Base-by-base conservation (phyloP, 2,113 vertebrate species). In the Perognathus longimembris region DNA sequence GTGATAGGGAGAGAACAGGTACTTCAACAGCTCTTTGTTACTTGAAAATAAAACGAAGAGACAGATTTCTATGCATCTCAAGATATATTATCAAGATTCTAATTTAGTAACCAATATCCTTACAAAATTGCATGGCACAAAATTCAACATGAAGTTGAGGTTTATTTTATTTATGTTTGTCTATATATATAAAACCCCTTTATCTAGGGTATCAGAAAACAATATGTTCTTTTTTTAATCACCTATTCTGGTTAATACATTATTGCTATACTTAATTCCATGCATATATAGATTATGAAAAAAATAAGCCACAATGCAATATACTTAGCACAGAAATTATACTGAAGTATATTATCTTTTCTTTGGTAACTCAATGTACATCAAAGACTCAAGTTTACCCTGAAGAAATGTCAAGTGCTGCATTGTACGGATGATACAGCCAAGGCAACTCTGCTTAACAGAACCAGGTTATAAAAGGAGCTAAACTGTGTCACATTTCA, bases 241-340 rank as follows among this genome's bases (percentile, higher is more conserved):
- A 95, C 79, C 92, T 95, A 94, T 95, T 93, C 95, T 83, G 64
- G 66, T 78, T 92, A 93, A 92, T 86, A 96, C 75, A 80, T 83
- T 95, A 96, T 94, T 83, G 75, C 24, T 28, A 26, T 88, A 94
- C 22, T 92, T 93, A 93, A 70, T 71, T 85, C 22, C 45, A 83
- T 90, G 75, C 8, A 77, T 93, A 69, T 50, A 88, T 86, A 79
- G 85, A 95, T 76, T 63, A 90, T 90, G 38, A 94, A 94, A 95
- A 88, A 92, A 4, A 88, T 93, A 92, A 90, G 79, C 42, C 57
- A 75, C 82, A 96, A 42, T 80, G 88, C 94, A 95, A 83, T 83
- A 76, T 80, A 87, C 36, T 93, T 94, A 94, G 70, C 61, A 74
- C 8, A 40, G 63, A 96, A 80, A 92, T 75, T 90, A 85, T 34